These are phyloP conservation scores for Platyscapa corneri DNA, from an alignment of 1,140 invertebrate species.

Conservation along the genomic window DNA sequence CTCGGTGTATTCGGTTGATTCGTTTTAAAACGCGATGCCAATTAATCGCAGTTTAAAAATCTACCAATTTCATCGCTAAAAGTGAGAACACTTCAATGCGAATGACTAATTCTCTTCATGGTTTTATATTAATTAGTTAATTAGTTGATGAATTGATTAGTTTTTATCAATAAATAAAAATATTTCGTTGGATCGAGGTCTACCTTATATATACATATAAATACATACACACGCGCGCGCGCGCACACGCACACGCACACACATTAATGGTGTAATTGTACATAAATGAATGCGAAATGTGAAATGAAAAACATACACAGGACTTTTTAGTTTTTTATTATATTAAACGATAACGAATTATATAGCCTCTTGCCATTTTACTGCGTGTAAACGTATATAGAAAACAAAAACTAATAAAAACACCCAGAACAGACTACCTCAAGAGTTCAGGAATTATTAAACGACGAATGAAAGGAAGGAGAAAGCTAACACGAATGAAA, in stretches of 20 bases:
- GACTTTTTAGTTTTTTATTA: slow-evolving; percentile 55
- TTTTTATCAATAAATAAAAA: slow-evolving; percentile 17
- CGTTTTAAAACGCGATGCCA: background rate
- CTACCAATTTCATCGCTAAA: background rate
- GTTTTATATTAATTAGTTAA: slow-evolving; percentile 8
- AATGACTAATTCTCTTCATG: background rate
- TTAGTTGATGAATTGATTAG: too few species aligned
- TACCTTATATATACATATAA: background rate
- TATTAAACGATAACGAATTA: slow-evolving; percentile 62
- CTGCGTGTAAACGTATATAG: slow-evolving; percentile 53
- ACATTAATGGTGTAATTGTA: slow-evolving; percentile 52
- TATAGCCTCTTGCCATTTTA: slow-evolving; percentile 71
- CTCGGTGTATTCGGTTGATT: background rate
- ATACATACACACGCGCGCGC: too few species aligned
- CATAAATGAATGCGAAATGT: slow-evolving; percentile 48
- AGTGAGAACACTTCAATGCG: background rate
- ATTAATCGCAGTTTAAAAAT: background rate
- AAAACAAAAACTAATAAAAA: slow-evolving; percentile 59
- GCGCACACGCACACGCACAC: background rate
- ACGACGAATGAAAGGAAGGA: slow-evolving; percentile 66
- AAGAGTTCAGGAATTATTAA: slow-evolving; percentile 72
- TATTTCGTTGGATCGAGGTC: slow-evolving; percentile 56
- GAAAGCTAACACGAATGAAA: slow-evolving; percentile 62
- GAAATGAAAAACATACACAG: slow-evolving; percentile 23
- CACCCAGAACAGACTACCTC: slow-evolving; percentile 72